A percentile compares a stretch with the other conserved stretches of the same genome.
Conservation (phyloP, 2,888 invertebrate species). For the Pelosia muscerda region DNA sequence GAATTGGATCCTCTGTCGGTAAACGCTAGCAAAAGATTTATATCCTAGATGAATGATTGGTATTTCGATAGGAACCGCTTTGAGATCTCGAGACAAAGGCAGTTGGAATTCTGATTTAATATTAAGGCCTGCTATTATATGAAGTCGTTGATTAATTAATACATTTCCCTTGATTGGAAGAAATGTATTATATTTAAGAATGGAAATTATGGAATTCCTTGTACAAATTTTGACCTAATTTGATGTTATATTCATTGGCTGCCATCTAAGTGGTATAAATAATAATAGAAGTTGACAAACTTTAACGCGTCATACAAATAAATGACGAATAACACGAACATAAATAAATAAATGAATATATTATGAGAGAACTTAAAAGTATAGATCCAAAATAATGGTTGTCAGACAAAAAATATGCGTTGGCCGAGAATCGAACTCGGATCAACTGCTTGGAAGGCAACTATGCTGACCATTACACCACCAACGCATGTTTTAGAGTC, state of each 20-base stretch:
- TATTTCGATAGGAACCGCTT: conserved; percentile 60
- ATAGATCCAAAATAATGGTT: too few species aligned
- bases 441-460: conserved; percentile 86
- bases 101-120: conserved; percentile 49
- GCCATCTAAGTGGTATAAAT: too few species aligned
- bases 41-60: conserved; percentile 70
- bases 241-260: background rate
- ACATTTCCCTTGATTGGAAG: conserved; percentile 37
- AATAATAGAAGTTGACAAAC: too few species aligned
- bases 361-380: too few species aligned
- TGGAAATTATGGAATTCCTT: conserved; percentile 26
- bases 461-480: conserved; percentile 87
- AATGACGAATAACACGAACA: too few species aligned
- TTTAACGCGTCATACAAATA: too few species aligned
- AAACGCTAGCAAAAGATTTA: conserved; percentile 70
- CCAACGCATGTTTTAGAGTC: conserved; percentile 68
- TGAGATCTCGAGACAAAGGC: conserved; percentile 54
- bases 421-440: conserved; percentile 85
- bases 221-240: conserved; percentile 26
- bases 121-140: conserved; percentile 40
- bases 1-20: conserved; percentile 68
- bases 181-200: conserved; percentile 33
- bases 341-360: too few species aligned
- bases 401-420: conserved; percentile 59
- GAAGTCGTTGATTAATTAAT: conserved; percentile 45